Conservation (phyloP, 2,797 vertebrate genomes). For the Heteromormyrus szaboi region DNA sequence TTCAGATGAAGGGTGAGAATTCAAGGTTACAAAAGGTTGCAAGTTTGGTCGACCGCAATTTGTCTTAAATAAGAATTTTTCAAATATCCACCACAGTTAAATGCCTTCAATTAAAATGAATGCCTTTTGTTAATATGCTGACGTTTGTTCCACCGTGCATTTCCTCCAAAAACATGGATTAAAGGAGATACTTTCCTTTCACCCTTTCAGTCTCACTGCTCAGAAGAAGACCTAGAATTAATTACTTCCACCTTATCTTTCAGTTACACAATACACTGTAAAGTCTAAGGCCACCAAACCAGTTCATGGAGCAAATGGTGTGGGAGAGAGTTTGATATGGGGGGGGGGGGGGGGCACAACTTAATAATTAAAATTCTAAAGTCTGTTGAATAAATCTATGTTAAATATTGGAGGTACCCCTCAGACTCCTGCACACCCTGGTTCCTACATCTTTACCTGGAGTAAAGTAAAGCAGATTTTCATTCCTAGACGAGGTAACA, state of each 20-base stretch:
- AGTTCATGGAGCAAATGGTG: not conserved
- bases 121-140: not conserved
- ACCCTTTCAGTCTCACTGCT: too few species aligned
- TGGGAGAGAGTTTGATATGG: not conserved
- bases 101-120: not conserved
- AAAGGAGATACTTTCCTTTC: not conserved
- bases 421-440: not conserved
- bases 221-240: not conserved
- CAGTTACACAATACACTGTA: not conserved
- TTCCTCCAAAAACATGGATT: not conserved
- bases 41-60: not conserved
- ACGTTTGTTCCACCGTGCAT: not conserved
- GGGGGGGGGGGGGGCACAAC: not conserved
- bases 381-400: not conserved
- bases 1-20: not conserved
- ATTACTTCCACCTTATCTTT: constrained; percentile 2
- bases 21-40: not conserved
- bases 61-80: not conserved
- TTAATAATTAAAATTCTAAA: not conserved
- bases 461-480: not conserved
- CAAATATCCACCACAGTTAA: not conserved
- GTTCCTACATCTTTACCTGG: not conserved
- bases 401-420: not conserved
- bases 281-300: not conserved
- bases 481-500: not conserved